Percentiles rank a stretch among this genome's conserved stretches.
Evolutionary conservation across 2,797 vertebrate species (phyloP).

Genomic region (Mus minutoides): DNA sequence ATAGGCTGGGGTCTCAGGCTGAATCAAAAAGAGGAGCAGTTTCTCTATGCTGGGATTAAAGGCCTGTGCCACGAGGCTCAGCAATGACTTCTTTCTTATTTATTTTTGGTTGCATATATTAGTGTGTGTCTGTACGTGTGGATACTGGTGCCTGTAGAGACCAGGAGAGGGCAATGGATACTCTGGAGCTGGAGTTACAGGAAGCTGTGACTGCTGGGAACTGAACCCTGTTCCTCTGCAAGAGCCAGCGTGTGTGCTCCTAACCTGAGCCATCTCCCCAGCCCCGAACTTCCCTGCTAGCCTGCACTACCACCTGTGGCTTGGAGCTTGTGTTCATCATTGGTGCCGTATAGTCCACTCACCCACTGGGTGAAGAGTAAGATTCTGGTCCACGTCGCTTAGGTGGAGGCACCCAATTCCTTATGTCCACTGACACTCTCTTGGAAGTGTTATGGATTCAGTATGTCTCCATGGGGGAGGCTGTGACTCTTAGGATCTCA

Average conservation of each 20-base stretch:
- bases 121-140: not conserved
- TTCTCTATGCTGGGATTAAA: not conserved
- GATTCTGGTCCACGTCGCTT: too few species aligned
- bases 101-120: not conserved
- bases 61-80: not conserved
- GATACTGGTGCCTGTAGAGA: not conserved
- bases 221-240: not conserved
- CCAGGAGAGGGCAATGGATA: too few species aligned
- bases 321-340: not conserved
- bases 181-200: not conserved
- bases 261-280: not conserved
- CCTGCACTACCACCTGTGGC: not conserved
- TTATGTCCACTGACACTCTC: not conserved
- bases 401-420: not conserved
- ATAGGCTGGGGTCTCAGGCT: not conserved
- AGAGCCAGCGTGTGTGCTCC: not conserved
- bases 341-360: fast-evolving
- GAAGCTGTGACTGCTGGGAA: not conserved
- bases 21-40: not conserved
- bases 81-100: too few species aligned
- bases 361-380: not conserved
- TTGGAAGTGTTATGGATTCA: not conserved
- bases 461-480: not conserved
- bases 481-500: not conserved
- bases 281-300: not conserved